These are phyloP conservation scores for Malacoctenus gilli DNA, from an alignment of 2,797 vertebrate genomes.

Conservation along the genomic window DNA sequence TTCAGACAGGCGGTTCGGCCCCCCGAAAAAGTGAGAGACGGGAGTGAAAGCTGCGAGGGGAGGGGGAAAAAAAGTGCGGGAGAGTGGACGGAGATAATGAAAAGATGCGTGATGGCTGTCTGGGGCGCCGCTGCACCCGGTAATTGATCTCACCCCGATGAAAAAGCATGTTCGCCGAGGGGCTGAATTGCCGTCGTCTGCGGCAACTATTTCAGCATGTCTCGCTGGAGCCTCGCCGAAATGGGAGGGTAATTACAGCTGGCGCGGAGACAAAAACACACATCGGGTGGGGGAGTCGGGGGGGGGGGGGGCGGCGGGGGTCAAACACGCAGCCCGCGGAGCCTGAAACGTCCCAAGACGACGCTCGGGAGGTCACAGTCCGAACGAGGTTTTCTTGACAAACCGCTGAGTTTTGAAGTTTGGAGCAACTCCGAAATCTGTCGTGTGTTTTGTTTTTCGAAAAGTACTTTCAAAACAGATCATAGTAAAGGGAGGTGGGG, in stretches of 20 bases:
- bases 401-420: no score
- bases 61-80: constrained; percentile 13
- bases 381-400: no score
- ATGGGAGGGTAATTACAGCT: constrained; percentile 41
- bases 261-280: constrained; percentile 28
- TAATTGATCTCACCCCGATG: constrained; percentile 55
- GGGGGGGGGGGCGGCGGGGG: no score
- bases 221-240: constrained; percentile 35
- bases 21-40: neutral
- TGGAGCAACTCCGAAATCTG: constrained; percentile 9
- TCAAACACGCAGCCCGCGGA: no score
- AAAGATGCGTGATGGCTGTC: constrained; percentile 53
- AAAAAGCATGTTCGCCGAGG: constrained; percentile 50
- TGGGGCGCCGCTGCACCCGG: constrained; percentile 23
- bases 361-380: no score
- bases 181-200: constrained; percentile 52
- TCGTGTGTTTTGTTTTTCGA: constrained; percentile 12
- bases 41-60: neutral
- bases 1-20: constrained; percentile 10
- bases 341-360: no score
- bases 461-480: constrained; percentile 25
- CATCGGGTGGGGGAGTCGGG: constrained; percentile 4
- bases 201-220: constrained; percentile 63
- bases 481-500: no score
- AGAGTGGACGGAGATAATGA: constrained; percentile 45